Evolutionary conservation across 2,797 vertebrate genomes (phyloP).

Genomic region (Myoxocephalus aenaeus): DNA sequence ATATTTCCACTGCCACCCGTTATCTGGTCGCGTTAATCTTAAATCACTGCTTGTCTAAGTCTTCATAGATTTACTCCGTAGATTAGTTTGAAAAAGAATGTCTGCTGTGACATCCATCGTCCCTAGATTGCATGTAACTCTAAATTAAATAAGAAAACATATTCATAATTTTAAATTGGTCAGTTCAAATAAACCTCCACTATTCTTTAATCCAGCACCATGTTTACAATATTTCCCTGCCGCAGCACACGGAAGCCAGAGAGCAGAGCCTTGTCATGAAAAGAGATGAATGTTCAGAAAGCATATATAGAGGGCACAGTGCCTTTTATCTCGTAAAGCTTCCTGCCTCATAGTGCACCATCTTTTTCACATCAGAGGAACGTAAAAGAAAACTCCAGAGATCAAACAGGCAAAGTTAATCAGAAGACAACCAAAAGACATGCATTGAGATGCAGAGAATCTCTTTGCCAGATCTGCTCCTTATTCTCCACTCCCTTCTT

Average conservation of each 20-base stretch:
- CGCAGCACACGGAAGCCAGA: slow-evolving; percentile 35
- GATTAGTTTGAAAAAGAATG: slow-evolving; percentile 62
- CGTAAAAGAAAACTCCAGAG: slow-evolving; percentile 78
- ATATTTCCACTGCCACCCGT: slow-evolving; percentile 63
- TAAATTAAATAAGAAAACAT: slow-evolving; percentile 14
- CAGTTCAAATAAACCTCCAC: slow-evolving; percentile 23
- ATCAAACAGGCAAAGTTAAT: slow-evolving; percentile 85
- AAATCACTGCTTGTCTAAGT: slow-evolving; percentile 64
- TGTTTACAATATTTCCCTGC: slow-evolving; percentile 46
- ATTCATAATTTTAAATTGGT: slow-evolving; percentile 19
- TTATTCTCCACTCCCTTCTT: slow-evolving; percentile 59
- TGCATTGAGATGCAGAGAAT: slow-evolving; percentile 71
- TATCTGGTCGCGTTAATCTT: slow-evolving; percentile 73
- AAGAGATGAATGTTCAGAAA: slow-evolving; percentile 73
- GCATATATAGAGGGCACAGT: slow-evolving; percentile 62
- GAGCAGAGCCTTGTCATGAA: slow-evolving; percentile 43
- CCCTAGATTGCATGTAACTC: slow-evolving; percentile 10
- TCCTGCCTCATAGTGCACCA: slow-evolving; percentile 63
- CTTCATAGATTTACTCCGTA: slow-evolving; percentile 65
- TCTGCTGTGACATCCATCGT: slow-evolving; percentile 46
- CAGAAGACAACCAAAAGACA: slow-evolving; percentile 78
- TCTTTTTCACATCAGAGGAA: slow-evolving; percentile 74
- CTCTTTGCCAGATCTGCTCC: slow-evolving; percentile 66
- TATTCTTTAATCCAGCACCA: slow-evolving; percentile 25
- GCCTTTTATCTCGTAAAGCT: slow-evolving; percentile 78